phyloP scores from a whole-genome alignment of 2,113 vertebrate species.

The Equus quagga region DNA sequence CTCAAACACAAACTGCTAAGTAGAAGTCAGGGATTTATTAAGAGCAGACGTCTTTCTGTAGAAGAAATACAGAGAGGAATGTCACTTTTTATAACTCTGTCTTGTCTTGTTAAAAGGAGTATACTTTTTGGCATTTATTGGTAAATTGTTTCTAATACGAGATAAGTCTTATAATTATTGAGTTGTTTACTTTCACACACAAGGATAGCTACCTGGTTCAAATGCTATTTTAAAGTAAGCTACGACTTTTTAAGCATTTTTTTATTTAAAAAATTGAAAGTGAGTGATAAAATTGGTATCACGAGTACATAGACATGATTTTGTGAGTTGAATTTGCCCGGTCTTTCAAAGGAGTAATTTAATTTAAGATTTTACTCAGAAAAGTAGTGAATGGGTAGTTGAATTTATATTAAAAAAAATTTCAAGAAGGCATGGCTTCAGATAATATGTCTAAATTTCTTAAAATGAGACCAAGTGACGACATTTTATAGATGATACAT shows the following conservation, averaged over 20 bases:
- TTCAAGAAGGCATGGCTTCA: constrained; percentile 33
- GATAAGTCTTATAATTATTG: constrained; percentile 53
- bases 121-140: constrained; percentile 48
- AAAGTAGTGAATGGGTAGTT: constrained; percentile 55
- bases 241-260: constrained; percentile 41
- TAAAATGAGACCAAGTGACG: constrained; percentile 59
- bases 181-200: constrained; percentile 45
- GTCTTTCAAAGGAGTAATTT: constrained; percentile 70
- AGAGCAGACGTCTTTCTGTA: not conserved
- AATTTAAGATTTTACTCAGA: constrained; percentile 43
- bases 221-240: constrained; percentile 62
- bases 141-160: constrained; percentile 56
- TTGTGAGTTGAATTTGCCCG: constrained; percentile 26
- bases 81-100: not conserved
- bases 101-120: not conserved
- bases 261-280: constrained; percentile 40
- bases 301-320: constrained; percentile 12
- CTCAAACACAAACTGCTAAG: not conserved
- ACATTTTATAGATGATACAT: constrained; percentile 47
- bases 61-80: not conserved
- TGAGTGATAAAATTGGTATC: not conserved
- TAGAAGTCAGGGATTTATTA: not conserved
- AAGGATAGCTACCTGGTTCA: constrained; percentile 43
- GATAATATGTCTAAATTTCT: constrained; percentile 60
- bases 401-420: not conserved